Percentiles rank a stretch among this genome's conserved stretches.
phyloP scores from a whole-genome alignment of 2,888 invertebrate species.

The Euclidia mi region DNA sequence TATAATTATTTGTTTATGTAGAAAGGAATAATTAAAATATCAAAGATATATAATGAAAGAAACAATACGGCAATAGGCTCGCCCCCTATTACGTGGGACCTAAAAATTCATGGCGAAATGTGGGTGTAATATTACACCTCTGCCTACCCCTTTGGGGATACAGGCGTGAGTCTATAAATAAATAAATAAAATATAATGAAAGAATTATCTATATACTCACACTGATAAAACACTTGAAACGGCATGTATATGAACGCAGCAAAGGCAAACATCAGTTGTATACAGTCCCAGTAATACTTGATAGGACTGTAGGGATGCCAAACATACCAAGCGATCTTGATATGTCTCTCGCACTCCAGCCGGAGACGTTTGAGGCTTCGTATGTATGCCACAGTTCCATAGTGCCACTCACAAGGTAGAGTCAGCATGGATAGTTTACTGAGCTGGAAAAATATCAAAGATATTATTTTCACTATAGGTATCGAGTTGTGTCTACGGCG shows the following conservation, averaged over 20 bases:
- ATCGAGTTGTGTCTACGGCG: no score
- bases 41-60: no score
- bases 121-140: no score
- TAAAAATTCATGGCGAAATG: no score
- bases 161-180: no score
- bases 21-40: no score
- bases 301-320: conserved; percentile 78
- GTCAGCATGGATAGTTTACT: conserved; percentile 44
- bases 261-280: conserved; percentile 51
- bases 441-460: conserved; percentile 20
- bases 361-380: conserved; percentile 66
- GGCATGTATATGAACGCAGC: conserved; percentile 67
- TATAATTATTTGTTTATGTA: no score
- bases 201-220: conserved; percentile 59
- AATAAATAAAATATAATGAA: background rate
- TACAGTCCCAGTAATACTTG: conserved; percentile 67
- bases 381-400: conserved; percentile 59
- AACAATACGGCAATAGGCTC: no score
- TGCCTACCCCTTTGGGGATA: no score
- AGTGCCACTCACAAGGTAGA: conserved; percentile 67
- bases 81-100: no score
- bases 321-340: conserved; percentile 50
- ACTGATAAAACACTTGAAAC: conserved; percentile 66
- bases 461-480: no score
- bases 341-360: conserved; percentile 65